Evolutionary conservation across 2,888 invertebrate species (phyloP).

Genomic region (Petrolisthes manimaculis): DNA sequence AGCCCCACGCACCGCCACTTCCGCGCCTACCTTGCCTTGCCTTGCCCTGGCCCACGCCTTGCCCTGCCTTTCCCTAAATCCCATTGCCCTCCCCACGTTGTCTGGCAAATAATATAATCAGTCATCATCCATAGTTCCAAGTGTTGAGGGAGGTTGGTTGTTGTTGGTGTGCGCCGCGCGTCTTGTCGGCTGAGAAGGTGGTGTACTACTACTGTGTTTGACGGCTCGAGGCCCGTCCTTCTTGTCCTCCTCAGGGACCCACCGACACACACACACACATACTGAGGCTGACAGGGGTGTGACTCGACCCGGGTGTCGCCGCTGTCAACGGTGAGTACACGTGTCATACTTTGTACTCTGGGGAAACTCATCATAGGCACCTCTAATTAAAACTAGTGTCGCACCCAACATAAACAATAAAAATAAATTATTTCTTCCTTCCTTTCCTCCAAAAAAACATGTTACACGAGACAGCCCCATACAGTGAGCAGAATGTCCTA

Average conservation of each 20-base stretch:
- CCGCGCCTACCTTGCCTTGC: background rate
- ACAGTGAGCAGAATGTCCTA: slow-evolving; percentile 6
- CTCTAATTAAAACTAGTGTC: slow-evolving; percentile 7
- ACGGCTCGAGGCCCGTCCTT: background rate
- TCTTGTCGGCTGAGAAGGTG: background rate
- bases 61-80: slow-evolving; percentile 9
- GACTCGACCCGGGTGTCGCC: background rate
- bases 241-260: background rate
- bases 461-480: background rate
- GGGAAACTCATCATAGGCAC: background rate
- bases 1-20: slow-evolving; percentile 6
- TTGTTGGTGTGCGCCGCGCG: background rate
- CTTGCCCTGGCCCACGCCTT: background rate
- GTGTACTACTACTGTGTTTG: background rate
- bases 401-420: background rate
- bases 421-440: background rate
- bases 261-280: slow-evolving; percentile 26
- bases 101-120: no score
- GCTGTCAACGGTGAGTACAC: slow-evolving; percentile 30
- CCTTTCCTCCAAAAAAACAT: background rate
- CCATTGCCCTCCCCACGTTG: slow-evolving; percentile 9
- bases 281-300: slow-evolving; percentile 13
- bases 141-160: slow-evolving; percentile 11
- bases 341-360: slow-evolving; percentile 3
- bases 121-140: background rate